A percentile compares a stretch with the other conserved stretches of the same genome.
Evolutionary conservation across 2,113 vertebrate genomes (phyloP).

Genomic region (Sceloporus undulatus): DNA sequence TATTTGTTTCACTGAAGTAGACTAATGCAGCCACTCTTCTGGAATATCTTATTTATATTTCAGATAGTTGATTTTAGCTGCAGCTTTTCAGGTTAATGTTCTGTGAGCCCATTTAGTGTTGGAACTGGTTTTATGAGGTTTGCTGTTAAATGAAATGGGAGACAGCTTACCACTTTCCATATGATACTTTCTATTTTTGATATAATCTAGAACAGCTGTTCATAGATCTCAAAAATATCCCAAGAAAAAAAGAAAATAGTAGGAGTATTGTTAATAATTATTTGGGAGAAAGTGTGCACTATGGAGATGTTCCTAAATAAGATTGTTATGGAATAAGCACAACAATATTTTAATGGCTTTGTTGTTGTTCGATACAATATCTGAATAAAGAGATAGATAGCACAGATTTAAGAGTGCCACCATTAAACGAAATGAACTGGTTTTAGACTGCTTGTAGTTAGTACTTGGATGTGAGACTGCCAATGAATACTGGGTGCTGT

Average conservation of each 20-base stretch:
- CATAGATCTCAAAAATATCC: neutral
- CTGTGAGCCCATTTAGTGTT: too few species aligned
- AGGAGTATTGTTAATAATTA: neutral
- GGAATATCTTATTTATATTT: neutral
- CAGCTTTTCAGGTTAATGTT: neutral
- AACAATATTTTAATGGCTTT: neutral
- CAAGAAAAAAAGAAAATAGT: neutral
- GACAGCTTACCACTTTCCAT: neutral
- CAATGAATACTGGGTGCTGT: too few species aligned
- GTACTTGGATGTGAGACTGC: neutral
- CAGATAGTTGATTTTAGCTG: too few species aligned
- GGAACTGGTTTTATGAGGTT: neutral
- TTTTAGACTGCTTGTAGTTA: neutral
- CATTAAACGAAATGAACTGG: neutral
- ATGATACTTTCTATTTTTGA: neutral
- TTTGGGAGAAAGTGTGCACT: neutral
- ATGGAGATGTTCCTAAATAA: neutral
- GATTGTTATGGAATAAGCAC: neutral
- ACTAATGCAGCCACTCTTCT: neutral
- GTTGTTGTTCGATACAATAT: neutral
- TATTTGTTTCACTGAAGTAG: too few species aligned
- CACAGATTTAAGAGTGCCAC: neutral
- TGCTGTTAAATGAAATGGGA: too few species aligned
- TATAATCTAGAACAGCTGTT: neutral
- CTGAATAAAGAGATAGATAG: neutral